Conservation (phyloP, 2,888 invertebrate genomes). For the Aricia artaxerxes region DNA sequence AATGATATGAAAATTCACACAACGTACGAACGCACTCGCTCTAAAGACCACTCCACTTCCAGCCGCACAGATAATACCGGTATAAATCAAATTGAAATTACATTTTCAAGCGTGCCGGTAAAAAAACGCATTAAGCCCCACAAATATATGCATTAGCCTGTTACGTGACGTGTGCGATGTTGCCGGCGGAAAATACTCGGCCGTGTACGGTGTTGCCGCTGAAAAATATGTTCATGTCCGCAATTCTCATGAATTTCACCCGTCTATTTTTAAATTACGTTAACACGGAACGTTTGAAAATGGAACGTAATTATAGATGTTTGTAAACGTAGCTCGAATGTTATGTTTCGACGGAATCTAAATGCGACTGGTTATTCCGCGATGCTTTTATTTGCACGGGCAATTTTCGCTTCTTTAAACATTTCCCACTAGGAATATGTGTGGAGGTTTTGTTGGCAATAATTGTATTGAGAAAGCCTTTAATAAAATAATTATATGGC, state of each 20-base stretch:
- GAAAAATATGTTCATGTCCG: conserved; percentile 58
- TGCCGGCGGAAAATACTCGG: conserved; percentile 28
- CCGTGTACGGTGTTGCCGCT: conserved; percentile 47
- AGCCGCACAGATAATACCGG: background rate
- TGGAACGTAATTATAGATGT: conserved; percentile 31
- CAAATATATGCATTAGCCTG: conserved; percentile 53
- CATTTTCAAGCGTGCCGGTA: conserved; percentile 34
- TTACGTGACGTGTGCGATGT: conserved; percentile 57
- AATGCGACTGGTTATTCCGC: background rate
- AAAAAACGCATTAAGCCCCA: conserved; percentile 45
- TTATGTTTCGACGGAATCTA: conserved; percentile 15
- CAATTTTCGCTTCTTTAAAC: background rate
- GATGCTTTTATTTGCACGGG: background rate
- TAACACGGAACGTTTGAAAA: conserved; percentile 30
- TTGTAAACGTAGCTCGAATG: conserved; percentile 23
- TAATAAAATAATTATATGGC: background rate
- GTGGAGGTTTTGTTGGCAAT: background rate
- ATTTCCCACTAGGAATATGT: background rate
- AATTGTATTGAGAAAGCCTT: background rate
- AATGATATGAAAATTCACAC: background rate
- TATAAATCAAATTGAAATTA: conserved; percentile 41
- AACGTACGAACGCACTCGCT: background rate
- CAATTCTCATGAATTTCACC: conserved; percentile 72
- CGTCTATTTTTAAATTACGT: conserved; percentile 37
- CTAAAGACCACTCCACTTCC: conserved; percentile 5